These are phyloP conservation scores for Malurus elegans DNA, from an alignment of 2,113 vertebrate species.

Conservation along the genomic window DNA sequence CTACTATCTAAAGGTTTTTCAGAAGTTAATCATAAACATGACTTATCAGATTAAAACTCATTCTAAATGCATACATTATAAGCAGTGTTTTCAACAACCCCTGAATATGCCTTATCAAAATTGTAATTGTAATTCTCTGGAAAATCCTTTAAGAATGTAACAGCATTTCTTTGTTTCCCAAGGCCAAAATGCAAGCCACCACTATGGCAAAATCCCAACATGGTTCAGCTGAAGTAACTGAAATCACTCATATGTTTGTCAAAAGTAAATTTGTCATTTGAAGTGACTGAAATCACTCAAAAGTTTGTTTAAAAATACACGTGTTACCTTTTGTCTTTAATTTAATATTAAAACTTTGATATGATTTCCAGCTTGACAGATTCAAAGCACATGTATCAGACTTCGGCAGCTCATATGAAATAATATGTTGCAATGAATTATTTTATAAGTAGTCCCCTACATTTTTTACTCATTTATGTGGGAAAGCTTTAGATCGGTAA, in stretches of 20 bases:
- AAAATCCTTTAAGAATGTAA: neutral
- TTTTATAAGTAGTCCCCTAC: neutral
- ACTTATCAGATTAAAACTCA: neutral
- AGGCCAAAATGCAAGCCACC: neutral
- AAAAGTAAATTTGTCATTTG: neutral
- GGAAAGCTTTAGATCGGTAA: neutral
- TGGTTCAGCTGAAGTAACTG: neutral
- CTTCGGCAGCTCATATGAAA: neutral
- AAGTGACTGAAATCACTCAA: neutral
- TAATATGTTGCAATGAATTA: neutral
- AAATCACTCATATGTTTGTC: neutral
- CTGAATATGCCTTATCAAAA: neutral
- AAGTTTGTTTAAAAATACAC: neutral
- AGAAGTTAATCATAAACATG: neutral
- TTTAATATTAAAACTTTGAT: neutral
- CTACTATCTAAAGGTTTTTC: neutral
- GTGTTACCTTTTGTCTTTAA: neutral
- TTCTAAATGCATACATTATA: neutral
- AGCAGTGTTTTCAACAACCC: neutral
- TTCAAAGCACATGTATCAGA: neutral
- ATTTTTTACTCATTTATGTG: neutral
- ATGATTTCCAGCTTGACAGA: neutral
- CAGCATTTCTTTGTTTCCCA: neutral
- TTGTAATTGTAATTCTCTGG: neutral
- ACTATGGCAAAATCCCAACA: neutral